Percentiles rank a stretch among this genome's conserved stretches.
These are phyloP conservation scores for Mustela lutreola DNA, from an alignment of 2,113 vertebrate species.

Conservation along the genomic window DNA sequence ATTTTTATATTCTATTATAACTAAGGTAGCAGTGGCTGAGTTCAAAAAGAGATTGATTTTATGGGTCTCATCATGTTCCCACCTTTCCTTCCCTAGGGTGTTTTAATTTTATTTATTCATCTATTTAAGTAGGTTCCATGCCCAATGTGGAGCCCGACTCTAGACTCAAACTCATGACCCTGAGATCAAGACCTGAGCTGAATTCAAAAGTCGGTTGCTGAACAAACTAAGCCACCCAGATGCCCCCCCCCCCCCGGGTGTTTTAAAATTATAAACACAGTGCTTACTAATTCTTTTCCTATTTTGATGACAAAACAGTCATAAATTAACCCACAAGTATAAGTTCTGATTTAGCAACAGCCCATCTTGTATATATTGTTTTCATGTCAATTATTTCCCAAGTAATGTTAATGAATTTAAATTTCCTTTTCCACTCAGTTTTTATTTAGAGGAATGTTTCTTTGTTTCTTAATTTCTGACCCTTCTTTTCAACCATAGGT, in stretches of 20 bases:
- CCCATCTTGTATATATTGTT: neutral
- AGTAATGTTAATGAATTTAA: neutral
- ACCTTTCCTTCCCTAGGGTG: neutral
- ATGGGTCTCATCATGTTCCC: neutral
- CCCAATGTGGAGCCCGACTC: neutral
- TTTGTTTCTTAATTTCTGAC: neutral
- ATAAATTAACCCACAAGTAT: neutral
- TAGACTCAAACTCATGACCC: neutral
- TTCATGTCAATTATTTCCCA: neutral
- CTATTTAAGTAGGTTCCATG: neutral
- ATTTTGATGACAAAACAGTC: neutral
- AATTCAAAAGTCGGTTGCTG: neutral
- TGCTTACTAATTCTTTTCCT: slow-evolving; percentile 15
- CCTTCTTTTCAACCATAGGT: neutral
- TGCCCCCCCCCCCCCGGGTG: neutral
- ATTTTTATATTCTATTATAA: neutral
- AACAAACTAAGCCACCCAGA: neutral
- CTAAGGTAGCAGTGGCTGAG: neutral
- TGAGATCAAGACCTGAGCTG: neutral
- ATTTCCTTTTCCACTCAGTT: slow-evolving; percentile 19
- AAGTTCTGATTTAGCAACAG: neutral
- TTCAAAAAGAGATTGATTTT: neutral
- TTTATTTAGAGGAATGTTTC: neutral
- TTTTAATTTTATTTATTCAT: neutral
- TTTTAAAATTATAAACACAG: neutral